Percentiles rank a stretch among this genome's conserved stretches.
Evolutionary conservation across 2,113 vertebrate species (phyloP).

Genomic region (Opisthocomus hoazin): DNA sequence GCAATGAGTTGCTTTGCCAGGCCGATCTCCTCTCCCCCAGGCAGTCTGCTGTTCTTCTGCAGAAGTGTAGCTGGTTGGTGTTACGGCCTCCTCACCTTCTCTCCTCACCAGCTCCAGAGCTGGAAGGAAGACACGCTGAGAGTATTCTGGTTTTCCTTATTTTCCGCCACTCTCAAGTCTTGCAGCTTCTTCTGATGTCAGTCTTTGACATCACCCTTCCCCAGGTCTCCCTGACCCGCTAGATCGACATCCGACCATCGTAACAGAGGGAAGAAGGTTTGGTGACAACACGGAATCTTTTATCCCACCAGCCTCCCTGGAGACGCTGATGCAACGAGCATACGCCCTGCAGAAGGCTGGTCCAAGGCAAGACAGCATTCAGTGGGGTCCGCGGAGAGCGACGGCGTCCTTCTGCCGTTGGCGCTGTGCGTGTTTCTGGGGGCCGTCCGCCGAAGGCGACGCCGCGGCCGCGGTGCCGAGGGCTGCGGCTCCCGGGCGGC

Average conservation of each 20-base stretch:
- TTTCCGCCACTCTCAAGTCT: not conserved
- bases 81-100: not conserved
- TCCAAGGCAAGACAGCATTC: not conserved
- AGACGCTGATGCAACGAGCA: not conserved
- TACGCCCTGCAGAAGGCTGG: not conserved
- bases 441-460: not conserved
- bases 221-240: not conserved
- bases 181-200: not conserved
- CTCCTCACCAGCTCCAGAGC: not conserved
- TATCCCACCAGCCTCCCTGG: not conserved
- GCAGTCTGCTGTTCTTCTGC: not conserved
- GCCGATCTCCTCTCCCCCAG: not conserved
- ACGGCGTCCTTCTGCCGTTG: not conserved
- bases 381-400: not conserved
- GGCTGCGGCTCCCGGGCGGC: not conserved
- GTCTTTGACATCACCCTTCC: not conserved
- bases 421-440: not conserved
- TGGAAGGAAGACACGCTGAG: not conserved
- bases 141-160: not conserved
- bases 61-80: not conserved
- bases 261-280: not conserved
- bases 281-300: not conserved
- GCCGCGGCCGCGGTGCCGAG: not conserved
- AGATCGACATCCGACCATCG: not conserved
- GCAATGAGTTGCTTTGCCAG: not conserved